Evolutionary conservation across 2,113 vertebrate species (phyloP).

Genomic region (Trogon melanurus): DNA sequence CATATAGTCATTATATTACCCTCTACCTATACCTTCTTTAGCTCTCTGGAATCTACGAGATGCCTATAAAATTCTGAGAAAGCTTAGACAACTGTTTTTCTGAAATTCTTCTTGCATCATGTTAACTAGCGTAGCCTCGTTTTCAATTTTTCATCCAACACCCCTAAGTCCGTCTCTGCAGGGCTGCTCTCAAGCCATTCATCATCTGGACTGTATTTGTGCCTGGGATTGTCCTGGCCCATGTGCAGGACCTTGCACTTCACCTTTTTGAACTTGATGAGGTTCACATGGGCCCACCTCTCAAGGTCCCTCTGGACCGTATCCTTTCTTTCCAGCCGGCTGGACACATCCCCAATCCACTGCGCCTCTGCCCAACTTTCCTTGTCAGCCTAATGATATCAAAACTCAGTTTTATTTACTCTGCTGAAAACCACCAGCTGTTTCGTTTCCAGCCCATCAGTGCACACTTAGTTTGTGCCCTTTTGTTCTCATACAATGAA

Average conservation of each 20-base stretch:
- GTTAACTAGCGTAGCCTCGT: neutral
- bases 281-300: too few relatives aligned
- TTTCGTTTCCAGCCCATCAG: neutral
- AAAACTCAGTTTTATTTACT: neutral
- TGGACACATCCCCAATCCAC: neutral
- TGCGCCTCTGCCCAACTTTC: neutral
- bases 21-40: neutral
- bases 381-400: neutral
- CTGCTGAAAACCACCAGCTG: accelerated
- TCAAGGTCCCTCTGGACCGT: too few relatives aligned
- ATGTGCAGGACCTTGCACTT: too few relatives aligned
- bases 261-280: too few relatives aligned
- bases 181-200: too few relatives aligned
- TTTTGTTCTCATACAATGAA: neutral
- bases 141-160: too few relatives aligned
- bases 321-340: too few relatives aligned
- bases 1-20: too few relatives aligned
- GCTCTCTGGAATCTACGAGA: neutral
- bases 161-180: too few relatives aligned
- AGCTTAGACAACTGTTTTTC: neutral
- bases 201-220: too few relatives aligned
- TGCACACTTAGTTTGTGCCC: accelerated
- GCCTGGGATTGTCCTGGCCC: too few relatives aligned
- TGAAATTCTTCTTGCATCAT: neutral
- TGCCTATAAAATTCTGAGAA: neutral